Evolutionary conservation across 2,797 vertebrate species (phyloP).

Genomic region (Falco rusticolus): DNA sequence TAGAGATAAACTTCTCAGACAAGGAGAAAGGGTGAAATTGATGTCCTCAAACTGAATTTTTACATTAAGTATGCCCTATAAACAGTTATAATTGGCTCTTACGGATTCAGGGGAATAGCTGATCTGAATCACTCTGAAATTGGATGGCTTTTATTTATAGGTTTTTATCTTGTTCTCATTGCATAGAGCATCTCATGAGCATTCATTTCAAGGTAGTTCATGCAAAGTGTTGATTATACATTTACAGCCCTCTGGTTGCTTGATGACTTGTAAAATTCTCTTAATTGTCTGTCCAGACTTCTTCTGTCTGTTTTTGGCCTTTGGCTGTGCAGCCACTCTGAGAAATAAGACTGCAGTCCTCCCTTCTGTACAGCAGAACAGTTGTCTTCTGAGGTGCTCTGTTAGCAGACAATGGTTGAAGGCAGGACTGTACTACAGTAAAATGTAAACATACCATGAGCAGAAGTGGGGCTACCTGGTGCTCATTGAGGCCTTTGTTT

Average conservation of each 20-base stretch:
- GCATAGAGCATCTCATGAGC: constrained; percentile 30
- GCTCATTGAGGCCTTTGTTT: neutral
- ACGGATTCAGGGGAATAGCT: constrained; percentile 48
- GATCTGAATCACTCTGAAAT: constrained; percentile 49
- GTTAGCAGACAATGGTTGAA: neutral
- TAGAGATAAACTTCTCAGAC: neutral
- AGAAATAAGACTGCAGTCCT: neutral
- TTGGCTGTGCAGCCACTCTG: constrained; percentile 5
- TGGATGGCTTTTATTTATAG: constrained; percentile 66
- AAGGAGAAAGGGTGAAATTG: constrained; percentile 25
- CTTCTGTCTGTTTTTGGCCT: constrained; percentile 15
- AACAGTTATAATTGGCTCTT: constrained; percentile 54
- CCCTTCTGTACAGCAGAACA: neutral
- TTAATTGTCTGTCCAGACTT: constrained; percentile 40
- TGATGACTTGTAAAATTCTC: constrained; percentile 54
- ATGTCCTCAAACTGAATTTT: constrained; percentile 36
- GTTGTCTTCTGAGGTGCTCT: neutral
- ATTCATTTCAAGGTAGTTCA: constrained; percentile 14
- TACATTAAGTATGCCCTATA: constrained; percentile 35
- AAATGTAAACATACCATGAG: neutral
- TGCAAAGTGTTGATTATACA: constrained; percentile 18
- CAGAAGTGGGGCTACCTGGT: neutral
- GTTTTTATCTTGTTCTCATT: constrained; percentile 38
- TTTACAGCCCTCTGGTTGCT: constrained; percentile 26
- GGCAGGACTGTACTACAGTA: neutral